A percentile compares a stretch with the other conserved stretches of the same genome.
Evolutionary conservation across 2,888 invertebrate genomes (phyloP).

Genomic region (Plemyria rubiginata): DNA sequence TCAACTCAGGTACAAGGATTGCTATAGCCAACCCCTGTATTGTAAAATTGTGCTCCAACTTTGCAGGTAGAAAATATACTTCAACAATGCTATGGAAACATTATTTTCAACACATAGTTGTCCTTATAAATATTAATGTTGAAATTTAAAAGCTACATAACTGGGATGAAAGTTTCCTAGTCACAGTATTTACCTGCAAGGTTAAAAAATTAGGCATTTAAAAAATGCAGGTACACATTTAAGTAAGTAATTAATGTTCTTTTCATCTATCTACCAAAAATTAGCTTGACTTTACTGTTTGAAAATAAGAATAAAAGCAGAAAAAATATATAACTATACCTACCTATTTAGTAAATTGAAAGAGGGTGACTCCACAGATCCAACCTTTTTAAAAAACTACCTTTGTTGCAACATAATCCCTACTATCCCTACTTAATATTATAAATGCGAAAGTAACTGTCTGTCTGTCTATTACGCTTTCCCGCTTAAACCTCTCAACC

Average conservation of each 20-base stretch:
- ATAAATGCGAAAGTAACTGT: too few relatives aligned
- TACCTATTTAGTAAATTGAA: too few relatives aligned
- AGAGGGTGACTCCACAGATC: too few relatives aligned
- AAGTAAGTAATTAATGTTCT: not conserved
- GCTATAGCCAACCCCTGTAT: too few relatives aligned
- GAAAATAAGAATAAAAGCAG: not conserved
- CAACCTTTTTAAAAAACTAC: too few relatives aligned
- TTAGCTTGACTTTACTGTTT: not conserved
- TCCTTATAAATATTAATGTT: slow-evolving; percentile 10
- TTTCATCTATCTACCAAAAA: not conserved
- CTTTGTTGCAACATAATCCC: too few relatives aligned
- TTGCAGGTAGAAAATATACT: slow-evolving; percentile 19
- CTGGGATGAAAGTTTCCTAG: not conserved
- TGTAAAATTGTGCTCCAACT: slow-evolving; percentile 10
- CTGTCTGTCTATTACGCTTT: too few relatives aligned
- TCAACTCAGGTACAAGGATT: too few relatives aligned
- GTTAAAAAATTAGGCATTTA: slow-evolving; percentile 5
- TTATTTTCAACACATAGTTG: not conserved
- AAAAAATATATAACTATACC: not conserved
- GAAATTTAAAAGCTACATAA: not conserved
- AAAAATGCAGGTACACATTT: slow-evolving; percentile 20
- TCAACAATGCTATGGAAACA: slow-evolving; percentile 12
- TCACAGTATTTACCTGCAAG: slow-evolving; percentile 19
- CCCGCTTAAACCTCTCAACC: too few relatives aligned
- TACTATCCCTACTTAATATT: too few relatives aligned